Evolutionary conservation across 2,797 vertebrate genomes (phyloP).

Genomic region (Sebastes steindachneri): DNA sequence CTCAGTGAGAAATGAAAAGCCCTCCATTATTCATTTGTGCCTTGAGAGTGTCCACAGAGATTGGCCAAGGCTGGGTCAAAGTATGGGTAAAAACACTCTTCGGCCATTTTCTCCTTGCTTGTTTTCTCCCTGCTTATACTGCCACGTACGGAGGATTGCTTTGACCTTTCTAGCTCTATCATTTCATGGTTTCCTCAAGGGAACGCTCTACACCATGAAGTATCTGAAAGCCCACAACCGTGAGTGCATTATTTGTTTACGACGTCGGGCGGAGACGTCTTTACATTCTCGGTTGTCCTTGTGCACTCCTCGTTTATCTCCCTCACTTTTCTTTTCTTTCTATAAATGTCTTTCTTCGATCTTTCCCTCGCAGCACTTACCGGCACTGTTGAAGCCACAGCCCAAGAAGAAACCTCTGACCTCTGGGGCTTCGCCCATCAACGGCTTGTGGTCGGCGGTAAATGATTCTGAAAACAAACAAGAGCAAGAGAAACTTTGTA

Average conservation of each 20-base stretch:
- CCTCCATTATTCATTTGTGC: slow-evolving; percentile 63
- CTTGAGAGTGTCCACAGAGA: slow-evolving; percentile 40
- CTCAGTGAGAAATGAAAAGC: slow-evolving; percentile 18
- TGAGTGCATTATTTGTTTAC: background rate
- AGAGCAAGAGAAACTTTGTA: background rate
- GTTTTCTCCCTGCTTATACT: slow-evolving; percentile 13
- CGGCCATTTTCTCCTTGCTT: background rate
- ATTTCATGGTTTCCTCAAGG: background rate
- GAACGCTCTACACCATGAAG: background rate
- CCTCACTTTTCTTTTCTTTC: background rate
- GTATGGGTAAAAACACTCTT: slow-evolving; percentile 11
- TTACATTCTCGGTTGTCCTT: background rate
- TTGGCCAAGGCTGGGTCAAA: slow-evolving; percentile 16
- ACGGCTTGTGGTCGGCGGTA: slow-evolving; percentile 95
- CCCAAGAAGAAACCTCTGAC: slow-evolving; percentile 96
- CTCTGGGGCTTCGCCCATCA: slow-evolving; percentile 95
- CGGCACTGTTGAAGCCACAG: slow-evolving; percentile 98
- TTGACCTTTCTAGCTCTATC: background rate
- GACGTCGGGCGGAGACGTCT: background rate
- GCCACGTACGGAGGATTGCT: background rate
- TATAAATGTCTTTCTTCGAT: background rate
- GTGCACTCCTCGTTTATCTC: background rate
- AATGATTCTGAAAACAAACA: slow-evolving; percentile 88
- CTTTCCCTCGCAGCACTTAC: slow-evolving; percentile 68
- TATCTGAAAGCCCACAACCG: background rate